Evolutionary conservation across 2,888 invertebrate genomes (phyloP).

Genomic region (Euzophera pinguis): DNA sequence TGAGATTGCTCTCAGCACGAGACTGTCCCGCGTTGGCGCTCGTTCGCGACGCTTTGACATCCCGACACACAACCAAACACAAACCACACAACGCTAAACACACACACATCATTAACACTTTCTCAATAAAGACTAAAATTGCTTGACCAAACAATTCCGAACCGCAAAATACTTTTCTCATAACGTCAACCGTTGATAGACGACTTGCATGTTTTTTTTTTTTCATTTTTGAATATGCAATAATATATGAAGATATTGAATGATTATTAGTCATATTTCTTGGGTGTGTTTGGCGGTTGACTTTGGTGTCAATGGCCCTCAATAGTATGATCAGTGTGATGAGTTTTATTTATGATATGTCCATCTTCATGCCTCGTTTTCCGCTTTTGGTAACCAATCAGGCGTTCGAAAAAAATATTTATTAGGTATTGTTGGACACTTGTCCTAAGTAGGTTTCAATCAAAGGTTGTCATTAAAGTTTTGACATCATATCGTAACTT

Average conservation of each 20-base stretch:
- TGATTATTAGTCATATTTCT: conserved; percentile 62
- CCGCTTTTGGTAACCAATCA: background rate
- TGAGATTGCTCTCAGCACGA: conserved; percentile 79
- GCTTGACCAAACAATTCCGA: conserved; percentile 5
- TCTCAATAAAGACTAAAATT: conserved; percentile 29
- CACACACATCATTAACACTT: conserved; percentile 26
- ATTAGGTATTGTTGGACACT: background rate
- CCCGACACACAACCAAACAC: conserved; percentile 58
- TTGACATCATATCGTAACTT: too few relatives aligned
- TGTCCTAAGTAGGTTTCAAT: background rate
- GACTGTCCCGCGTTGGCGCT: conserved; percentile 77
- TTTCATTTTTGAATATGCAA: conserved; percentile 62
- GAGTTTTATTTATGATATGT: conserved; percentile 11
- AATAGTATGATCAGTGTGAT: conserved; percentile 10
- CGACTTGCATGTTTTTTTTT: conserved; percentile 59
- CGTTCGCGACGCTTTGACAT: conserved; percentile 79
- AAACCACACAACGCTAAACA: conserved; percentile 21
- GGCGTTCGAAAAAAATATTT: background rate
- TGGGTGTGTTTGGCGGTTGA: conserved; percentile 41
- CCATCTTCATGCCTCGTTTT: conserved; percentile 1
- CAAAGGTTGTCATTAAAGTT: too few relatives aligned
- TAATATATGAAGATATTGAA: conserved; percentile 75
- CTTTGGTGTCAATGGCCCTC: conserved; percentile 36
- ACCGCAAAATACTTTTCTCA: conserved; percentile 31
- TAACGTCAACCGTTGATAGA: conserved; percentile 76